A percentile compares a stretch with the other conserved stretches of the same genome.
These are phyloP conservation scores for Planiliza haematocheilus DNA, from an alignment of 2,113 vertebrate species.

Conservation along the genomic window DNA sequence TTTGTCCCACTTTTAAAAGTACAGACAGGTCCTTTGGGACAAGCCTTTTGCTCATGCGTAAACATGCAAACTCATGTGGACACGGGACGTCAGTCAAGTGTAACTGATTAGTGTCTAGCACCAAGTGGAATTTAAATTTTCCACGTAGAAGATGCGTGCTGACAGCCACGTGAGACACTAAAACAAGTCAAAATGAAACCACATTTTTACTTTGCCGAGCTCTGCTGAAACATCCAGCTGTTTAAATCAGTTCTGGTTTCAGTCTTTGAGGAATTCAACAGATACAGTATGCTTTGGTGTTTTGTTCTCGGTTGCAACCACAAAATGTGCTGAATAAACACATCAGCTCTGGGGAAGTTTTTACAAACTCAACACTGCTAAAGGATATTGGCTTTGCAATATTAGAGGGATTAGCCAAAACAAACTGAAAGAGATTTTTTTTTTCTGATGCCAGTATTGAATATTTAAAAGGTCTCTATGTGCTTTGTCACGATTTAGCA, in stretches of 20 bases:
- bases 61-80: neutral
- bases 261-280: neutral
- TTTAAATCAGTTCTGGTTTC: neutral
- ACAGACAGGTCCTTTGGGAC: neutral
- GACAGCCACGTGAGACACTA: neutral
- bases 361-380: conserved; percentile 3
- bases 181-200: neutral
- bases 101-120: neutral
- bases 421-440: neutral
- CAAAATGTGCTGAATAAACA: neutral
- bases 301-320: neutral
- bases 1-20: neutral
- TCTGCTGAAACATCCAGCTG: neutral
- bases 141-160: neutral
- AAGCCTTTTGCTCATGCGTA: neutral
- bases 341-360: neutral
- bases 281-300: neutral
- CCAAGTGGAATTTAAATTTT: neutral
- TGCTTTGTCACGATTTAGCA: neutral
- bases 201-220: neutral
- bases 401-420: neutral
- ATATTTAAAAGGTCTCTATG: neutral
- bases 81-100: neutral
- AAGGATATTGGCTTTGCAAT: neutral
- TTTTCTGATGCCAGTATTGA: neutral